A percentile compares a stretch with the other conserved stretches of the same genome.
phyloP scores from a whole-genome alignment of 2,888 invertebrate species.

The Harpalus rufipes region DNA sequence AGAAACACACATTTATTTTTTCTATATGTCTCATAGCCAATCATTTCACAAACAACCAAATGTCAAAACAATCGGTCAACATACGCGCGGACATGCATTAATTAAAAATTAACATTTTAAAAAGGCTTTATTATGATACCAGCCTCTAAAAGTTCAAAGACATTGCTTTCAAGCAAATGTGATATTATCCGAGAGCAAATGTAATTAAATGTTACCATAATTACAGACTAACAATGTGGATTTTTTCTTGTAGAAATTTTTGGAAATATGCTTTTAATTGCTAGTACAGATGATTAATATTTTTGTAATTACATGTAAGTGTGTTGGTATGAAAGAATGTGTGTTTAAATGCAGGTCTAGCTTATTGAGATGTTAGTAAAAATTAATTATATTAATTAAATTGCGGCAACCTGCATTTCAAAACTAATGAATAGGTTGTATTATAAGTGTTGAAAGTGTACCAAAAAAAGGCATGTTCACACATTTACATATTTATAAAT shows the following conservation, averaged over 20 bases:
- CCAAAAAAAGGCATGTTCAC: background rate
- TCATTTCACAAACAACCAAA: conserved; percentile 42
- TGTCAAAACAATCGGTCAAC: conserved; percentile 50
- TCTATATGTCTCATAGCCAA: conserved; percentile 10
- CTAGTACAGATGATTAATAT: conserved; percentile 12
- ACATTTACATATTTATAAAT: background rate
- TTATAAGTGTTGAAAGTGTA: conserved; percentile 2
- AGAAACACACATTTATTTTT: conserved; percentile 30
- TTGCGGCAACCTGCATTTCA: background rate
- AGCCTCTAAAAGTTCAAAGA: conserved; percentile 35
- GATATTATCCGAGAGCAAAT: conserved; percentile 24
- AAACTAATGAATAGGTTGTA: background rate
- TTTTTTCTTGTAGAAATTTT: conserved; percentile 5
- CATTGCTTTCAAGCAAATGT: conserved; percentile 5
- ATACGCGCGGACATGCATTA: conserved; percentile 9
- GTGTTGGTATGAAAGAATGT: background rate
- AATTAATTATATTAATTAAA: background rate
- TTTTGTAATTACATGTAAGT: conserved; percentile 16
- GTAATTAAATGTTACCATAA: conserved; percentile 17
- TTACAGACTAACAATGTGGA: background rate
- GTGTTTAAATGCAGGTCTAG: background rate
- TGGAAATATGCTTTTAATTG: conserved; percentile 15
- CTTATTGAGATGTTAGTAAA: background rate
- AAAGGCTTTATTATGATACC: conserved; percentile 35
- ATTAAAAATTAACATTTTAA: conserved; percentile 55